Conservation (phyloP, 2,888 invertebrate genomes). For the Calliopum simillimum region DNA sequence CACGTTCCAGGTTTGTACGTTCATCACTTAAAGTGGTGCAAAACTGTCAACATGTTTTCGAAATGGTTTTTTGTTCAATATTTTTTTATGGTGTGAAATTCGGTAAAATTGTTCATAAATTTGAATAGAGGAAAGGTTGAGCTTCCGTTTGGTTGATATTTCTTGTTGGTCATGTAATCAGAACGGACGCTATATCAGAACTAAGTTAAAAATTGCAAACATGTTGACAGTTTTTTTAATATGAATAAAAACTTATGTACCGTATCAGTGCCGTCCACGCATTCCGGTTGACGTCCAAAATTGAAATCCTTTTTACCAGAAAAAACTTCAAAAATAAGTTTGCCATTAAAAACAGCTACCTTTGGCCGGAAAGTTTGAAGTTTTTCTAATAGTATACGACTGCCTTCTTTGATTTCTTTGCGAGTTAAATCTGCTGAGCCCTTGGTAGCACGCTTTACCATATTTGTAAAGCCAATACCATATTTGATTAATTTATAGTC, state of each 20-base stretch:
- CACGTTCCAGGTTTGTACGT: too few relatives aligned
- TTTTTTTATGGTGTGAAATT: too few relatives aligned
- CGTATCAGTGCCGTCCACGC: constrained; percentile 93
- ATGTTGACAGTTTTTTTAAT: too few relatives aligned
- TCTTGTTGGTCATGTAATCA: too few relatives aligned
- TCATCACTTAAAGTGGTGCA: too few relatives aligned
- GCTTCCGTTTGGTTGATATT: too few relatives aligned
- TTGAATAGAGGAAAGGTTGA: too few relatives aligned
- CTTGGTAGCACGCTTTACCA: constrained; percentile 95
- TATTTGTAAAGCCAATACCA: constrained; percentile 98
- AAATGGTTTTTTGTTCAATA: too few relatives aligned
- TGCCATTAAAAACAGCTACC: constrained; percentile 98
- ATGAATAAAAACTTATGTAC: constrained; percentile 74
- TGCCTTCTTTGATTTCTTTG: constrained; percentile 94
- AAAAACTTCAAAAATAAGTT: constrained; percentile 97
- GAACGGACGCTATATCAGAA: too few relatives aligned
- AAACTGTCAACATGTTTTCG: too few relatives aligned
- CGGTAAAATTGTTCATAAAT: too few relatives aligned
- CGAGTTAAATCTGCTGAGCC: constrained; percentile 95
- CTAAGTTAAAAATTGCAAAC: too few relatives aligned
- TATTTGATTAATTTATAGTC: constrained; percentile 92
- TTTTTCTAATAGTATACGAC: constrained; percentile 88
- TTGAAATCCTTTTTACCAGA: constrained; percentile 97
- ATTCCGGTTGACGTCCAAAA: constrained; percentile 95
- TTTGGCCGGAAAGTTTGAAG: constrained; percentile 92